Percentiles rank a stretch among this genome's conserved stretches.
These are phyloP conservation scores for Psittacula derbiana DNA, from an alignment of 2,797 vertebrate genomes.

Conservation along the genomic window DNA sequence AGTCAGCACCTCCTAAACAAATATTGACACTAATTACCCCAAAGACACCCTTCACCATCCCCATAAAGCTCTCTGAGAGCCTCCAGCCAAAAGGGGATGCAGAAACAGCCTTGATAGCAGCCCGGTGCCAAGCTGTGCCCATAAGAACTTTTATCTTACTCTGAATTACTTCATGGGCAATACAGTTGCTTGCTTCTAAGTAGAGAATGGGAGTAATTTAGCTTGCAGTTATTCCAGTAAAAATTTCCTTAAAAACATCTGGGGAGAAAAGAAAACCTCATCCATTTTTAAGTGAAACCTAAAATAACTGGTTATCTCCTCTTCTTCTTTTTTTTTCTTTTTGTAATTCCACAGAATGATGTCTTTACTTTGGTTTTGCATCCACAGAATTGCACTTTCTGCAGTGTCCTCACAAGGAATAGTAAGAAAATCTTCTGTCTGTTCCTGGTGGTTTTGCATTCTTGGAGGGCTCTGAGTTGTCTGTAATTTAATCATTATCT, in stretches of 20 bases:
- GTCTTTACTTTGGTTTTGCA: not conserved
- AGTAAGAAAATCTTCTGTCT: not conserved
- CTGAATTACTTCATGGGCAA: not conserved
- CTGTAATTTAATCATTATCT: not conserved
- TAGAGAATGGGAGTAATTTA: not conserved
- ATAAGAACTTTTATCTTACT: not conserved
- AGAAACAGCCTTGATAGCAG: not conserved
- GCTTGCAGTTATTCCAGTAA: not conserved
- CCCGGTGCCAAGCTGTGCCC: not conserved
- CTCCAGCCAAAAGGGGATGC: not conserved
- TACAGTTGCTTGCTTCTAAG: not conserved
- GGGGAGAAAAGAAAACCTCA: not conserved
- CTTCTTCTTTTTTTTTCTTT: too few species aligned
- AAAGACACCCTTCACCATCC: not conserved
- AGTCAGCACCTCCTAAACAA: not conserved
- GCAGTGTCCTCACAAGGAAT: not conserved
- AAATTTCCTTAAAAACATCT: not conserved
- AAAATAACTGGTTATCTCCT: not conserved
- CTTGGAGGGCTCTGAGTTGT: not conserved
- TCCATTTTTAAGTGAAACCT: not conserved
- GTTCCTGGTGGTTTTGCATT: not conserved
- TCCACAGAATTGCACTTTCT: not conserved
- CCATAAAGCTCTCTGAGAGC: not conserved
- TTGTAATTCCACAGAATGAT: fast-evolving
- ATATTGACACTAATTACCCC: not conserved